Evolutionary conservation across 2,113 vertebrate genomes (phyloP).

Genomic region (Progne subis): DNA sequence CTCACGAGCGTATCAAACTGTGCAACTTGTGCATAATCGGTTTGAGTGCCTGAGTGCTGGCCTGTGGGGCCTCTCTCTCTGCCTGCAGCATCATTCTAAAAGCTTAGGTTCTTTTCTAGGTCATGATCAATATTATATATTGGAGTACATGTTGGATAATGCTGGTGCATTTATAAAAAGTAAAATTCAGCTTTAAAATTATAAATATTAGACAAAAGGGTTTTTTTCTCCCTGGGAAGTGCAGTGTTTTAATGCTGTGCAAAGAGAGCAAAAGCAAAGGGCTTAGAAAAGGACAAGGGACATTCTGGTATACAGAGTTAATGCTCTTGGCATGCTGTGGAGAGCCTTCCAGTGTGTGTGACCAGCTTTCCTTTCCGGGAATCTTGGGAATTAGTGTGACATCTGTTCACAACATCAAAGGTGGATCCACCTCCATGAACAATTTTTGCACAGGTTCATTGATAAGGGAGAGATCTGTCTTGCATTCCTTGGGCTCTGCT

Average conservation of each 20-base stretch:
- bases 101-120: not conserved
- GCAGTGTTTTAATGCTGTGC: not conserved
- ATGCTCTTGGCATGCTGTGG: not conserved
- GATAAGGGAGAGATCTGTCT: not conserved
- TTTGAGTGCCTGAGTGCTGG: not conserved
- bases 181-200: not conserved
- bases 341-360: not conserved
- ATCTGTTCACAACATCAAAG: slow-evolving; percentile 10
- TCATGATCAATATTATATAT: not conserved
- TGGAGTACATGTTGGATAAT: not conserved
- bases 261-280: not conserved
- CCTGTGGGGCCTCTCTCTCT: not conserved
- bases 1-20: not conserved
- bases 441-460: not conserved
- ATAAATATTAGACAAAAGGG: not conserved
- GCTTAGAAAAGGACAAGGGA: not conserved
- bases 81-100: not conserved
- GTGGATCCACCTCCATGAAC: not conserved
- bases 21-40: not conserved
- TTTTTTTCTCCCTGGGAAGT: not conserved
- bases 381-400: not conserved
- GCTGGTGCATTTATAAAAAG: not conserved
- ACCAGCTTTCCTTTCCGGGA: not conserved
- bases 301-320: not conserved
- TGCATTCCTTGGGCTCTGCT: not conserved